These are phyloP conservation scores for Phania funesta DNA, from an alignment of 2,888 invertebrate species.

Conservation along the genomic window DNA sequence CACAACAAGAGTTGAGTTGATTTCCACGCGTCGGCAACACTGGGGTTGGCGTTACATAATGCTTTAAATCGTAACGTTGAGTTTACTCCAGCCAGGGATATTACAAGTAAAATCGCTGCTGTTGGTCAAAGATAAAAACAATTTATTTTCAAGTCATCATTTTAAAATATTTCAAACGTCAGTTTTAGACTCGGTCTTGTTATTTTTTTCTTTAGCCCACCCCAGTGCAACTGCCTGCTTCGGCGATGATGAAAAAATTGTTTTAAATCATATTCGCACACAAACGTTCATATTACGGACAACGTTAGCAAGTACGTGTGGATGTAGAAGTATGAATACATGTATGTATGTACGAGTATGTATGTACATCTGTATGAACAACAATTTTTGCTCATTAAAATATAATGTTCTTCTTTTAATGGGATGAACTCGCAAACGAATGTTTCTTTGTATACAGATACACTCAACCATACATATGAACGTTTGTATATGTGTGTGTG, in stretches of 20 bases:
- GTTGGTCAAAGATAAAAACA: constrained; percentile 79
- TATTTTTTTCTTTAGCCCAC: constrained; percentile 4
- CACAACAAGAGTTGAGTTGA: too few relatives aligned
- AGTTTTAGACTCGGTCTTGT: constrained; percentile 50
- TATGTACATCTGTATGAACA: constrained; percentile 60
- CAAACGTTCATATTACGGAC: neutral
- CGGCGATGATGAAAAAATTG: constrained; percentile 52
- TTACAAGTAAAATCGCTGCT: constrained; percentile 65
- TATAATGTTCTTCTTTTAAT: constrained; percentile 74
- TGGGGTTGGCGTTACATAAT: neutral
- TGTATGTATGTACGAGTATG: neutral
- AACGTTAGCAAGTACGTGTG: neutral
- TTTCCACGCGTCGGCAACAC: neutral
- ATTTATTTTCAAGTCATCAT: constrained; percentile 79
- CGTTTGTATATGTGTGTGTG: neutral
- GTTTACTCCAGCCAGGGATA: neutral
- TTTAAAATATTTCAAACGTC: constrained; percentile 78
- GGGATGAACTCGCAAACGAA: constrained; percentile 31
- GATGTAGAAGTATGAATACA: neutral
- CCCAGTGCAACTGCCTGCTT: constrained; percentile 63
- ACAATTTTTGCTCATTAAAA: constrained; percentile 79
- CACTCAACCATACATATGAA: too few relatives aligned
- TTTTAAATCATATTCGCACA: neutral
- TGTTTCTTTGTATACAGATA: too few relatives aligned
- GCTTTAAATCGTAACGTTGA: neutral